Base-by-base conservation (phyloP, 2,888 invertebrate species). In the Drosophila neonasuta region DNA sequence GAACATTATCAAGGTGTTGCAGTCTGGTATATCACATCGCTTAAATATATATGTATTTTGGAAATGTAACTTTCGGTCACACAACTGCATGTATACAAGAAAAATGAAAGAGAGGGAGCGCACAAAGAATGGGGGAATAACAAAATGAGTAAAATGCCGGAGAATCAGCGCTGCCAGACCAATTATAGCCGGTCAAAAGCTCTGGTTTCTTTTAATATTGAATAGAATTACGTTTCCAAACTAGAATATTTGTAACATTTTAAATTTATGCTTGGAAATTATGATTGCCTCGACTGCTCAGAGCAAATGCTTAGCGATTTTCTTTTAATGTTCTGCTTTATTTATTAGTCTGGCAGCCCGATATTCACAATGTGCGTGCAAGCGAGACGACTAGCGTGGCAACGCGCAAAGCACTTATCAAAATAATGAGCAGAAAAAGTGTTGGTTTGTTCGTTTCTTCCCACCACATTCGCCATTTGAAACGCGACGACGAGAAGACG, bases 401-500 rank as follows among this genome's bases (percentile, higher is more conserved):
- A 13, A 59, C 64, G 63, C 60, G 72, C 63, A 74, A 79, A 77
- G 84, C 81, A 72, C 74, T 79, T 82, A 82, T 82, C 79, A 86
- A 86, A 86, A 71, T 74, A 71, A 73, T 71, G 74, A 69, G 79
- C 71, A 74, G 68, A 77, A 78, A 77, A 80, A 78, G 67, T 78
- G 74, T 75, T 75, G 75, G 78, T 75, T 77, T 72, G 73, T 77
- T 79, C 77, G 69, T 67, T 68, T 58, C 68, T 79, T 79, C 61
- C 79, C 80, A 78, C 77, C 77, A 64, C 73, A 76, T 73, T 77
- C 77, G 80, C 83, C 79, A 80, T 81, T 80, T 76, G 77, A 79
- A 74, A 65, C 76, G 71, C 76, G 86, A 82, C 83, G 74, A 82
- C 80, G 86, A 88, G 88, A 74, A 74, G 78, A 74, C 78, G 55